Evolutionary conservation across 2,113 vertebrate species (phyloP).

Genomic region (Nymphicus hollandicus): DNA sequence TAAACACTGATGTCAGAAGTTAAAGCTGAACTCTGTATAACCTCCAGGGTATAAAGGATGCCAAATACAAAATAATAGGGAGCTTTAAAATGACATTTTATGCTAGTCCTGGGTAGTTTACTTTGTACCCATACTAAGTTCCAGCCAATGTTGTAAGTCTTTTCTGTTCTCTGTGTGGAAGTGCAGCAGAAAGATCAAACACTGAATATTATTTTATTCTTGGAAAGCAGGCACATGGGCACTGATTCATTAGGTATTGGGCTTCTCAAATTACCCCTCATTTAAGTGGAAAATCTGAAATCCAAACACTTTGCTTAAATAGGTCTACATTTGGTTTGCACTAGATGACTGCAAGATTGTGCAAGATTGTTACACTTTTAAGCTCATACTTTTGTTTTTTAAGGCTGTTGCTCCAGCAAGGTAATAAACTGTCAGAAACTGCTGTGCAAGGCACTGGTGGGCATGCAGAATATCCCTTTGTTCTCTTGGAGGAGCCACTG

Average conservation of each 20-base stretch:
- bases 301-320: neutral
- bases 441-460: neutral
- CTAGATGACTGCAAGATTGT: neutral
- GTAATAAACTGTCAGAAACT: neutral
- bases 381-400: neutral
- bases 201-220: neutral
- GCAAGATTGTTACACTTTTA: neutral
- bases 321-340: neutral
- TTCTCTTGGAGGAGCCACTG: neutral
- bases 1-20: neutral
- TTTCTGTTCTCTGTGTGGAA: neutral
- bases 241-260: neutral
- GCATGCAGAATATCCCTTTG: neutral
- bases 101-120: neutral
- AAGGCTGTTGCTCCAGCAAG: neutral
- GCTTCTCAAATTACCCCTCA: neutral
- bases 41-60: neutral
- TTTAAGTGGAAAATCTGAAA: neutral
- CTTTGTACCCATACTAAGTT: neutral
- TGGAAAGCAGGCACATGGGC: neutral
- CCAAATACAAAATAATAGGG: neutral
- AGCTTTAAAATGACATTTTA: neutral
- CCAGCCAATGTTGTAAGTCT: neutral
- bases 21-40: slow-evolving; percentile 21
- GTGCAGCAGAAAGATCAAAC: neutral